phyloP scores from a whole-genome alignment of 2,888 invertebrate genomes.

The Acleris literana region DNA sequence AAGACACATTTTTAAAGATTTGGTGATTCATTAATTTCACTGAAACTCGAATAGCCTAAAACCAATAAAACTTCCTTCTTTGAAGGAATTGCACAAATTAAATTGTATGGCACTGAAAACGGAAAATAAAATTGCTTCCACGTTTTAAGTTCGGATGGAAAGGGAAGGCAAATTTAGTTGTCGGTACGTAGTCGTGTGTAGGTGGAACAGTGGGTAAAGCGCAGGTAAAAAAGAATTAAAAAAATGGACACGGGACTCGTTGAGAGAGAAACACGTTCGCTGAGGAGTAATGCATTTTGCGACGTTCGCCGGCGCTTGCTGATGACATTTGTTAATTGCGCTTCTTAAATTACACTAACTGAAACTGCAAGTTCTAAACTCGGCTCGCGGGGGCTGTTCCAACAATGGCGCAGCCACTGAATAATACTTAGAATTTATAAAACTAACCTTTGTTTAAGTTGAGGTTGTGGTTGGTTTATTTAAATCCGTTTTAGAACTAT shows the following conservation, averaged over 20 bases:
- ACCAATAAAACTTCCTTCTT: slow-evolving; percentile 19
- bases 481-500: too few species aligned
- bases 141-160: slow-evolving; percentile 44
- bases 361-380: slow-evolving; percentile 33
- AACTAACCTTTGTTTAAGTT: slow-evolving; percentile 2
- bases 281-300: slow-evolving; percentile 40
- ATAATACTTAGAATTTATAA: slow-evolving; percentile 20
- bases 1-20: too few species aligned
- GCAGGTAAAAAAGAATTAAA: slow-evolving; percentile 32
- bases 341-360: slow-evolving; percentile 37
- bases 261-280: slow-evolving; percentile 33
- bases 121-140: slow-evolving; percentile 42
- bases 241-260: slow-evolving; percentile 23
- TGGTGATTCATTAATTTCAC: slow-evolving; percentile 15
- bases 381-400: slow-evolving; percentile 14
- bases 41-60: slow-evolving; percentile 12
- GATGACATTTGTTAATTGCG: slow-evolving; percentile 43
- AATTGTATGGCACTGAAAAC: slow-evolving; percentile 31
- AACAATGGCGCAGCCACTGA: slow-evolving; percentile 8
- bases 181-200: slow-evolving; percentile 22
- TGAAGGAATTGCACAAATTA: slow-evolving; percentile 28
- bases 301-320: slow-evolving; percentile 38
- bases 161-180: slow-evolving; percentile 42
- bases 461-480: not conserved
- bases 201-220: slow-evolving; percentile 31